These are phyloP conservation scores for Steinernema hermaphroditum DNA, from an alignment of 2,888 invertebrate genomes.

Conservation along the genomic window DNA sequence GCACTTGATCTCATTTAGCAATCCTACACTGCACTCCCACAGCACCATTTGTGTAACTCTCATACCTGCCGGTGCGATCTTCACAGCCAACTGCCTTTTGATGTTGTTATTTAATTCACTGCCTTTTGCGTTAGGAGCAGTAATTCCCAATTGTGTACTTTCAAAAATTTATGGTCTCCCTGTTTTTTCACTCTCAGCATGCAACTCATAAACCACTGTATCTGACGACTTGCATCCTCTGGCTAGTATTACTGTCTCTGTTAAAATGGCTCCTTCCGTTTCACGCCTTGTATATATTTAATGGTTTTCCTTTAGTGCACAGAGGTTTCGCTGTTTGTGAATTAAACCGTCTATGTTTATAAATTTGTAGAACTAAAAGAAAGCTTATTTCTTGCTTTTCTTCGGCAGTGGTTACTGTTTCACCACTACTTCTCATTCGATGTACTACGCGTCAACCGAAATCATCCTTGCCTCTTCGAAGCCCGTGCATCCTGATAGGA, in stretches of 20 bases:
- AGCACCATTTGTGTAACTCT: background rate
- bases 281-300: background rate
- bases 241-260: conserved; percentile 5
- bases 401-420: too few species aligned
- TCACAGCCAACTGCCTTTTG: conserved; percentile 7
- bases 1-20: background rate
- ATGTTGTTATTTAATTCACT: background rate
- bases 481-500: too few species aligned
- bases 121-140: background rate
- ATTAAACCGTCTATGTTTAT: conserved; percentile 18
- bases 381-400: too few species aligned
- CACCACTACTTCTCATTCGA: too few species aligned
- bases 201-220: background rate
- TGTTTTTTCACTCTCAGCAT: too few species aligned
- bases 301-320: background rate
- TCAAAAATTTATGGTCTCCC: background rate
- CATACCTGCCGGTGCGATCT: background rate
- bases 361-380: background rate
- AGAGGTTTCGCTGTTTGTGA: background rate
- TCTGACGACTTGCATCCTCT: background rate
- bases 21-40: background rate
- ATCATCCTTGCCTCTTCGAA: too few species aligned
- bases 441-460: too few species aligned
- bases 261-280: background rate
- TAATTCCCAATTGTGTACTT: background rate